A percentile compares a stretch with the other conserved stretches of the same genome.
Conservation (phyloP, 2,888 invertebrate species). For the Celastrina argiolus region DNA sequence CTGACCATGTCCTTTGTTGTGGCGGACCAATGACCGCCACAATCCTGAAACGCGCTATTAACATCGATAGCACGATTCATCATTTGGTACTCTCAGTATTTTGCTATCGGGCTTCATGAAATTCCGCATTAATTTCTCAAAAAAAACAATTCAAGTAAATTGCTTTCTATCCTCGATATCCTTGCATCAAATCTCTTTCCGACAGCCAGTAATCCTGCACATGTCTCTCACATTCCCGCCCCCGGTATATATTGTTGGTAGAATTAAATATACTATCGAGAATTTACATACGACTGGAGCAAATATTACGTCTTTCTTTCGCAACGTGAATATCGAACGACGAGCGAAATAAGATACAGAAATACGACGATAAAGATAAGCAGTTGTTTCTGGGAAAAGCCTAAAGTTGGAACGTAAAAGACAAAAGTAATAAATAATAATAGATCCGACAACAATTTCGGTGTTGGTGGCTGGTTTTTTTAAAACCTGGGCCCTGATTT, state of each 20-base stretch:
- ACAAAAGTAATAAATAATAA: too few species aligned
- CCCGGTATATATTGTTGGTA: neutral
- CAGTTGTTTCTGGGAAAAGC: neutral
- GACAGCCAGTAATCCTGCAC: neutral
- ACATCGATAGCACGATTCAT: too few species aligned
- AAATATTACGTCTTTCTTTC: neutral
- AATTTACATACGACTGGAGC: conserved; percentile 2
- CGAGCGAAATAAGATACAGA: neutral
- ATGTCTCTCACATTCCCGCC: neutral
- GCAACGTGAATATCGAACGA: neutral
- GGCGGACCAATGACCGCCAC: too few species aligned
- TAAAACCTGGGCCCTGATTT: too few species aligned
- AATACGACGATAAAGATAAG: neutral
- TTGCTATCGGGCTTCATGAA: too few species aligned
- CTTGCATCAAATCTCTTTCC: neutral
- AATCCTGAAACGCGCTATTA: too few species aligned
- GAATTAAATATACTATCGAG: neutral
- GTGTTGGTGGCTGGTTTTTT: too few species aligned
- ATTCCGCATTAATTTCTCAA: neutral
- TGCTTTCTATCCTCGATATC: neutral
- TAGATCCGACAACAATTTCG: too few species aligned
- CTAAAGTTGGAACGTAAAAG: neutral
- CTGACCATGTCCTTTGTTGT: too few species aligned
- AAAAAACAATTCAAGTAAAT: neutral
- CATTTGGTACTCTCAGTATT: too few species aligned